Base-by-base conservation (phyloP, 1,140 invertebrate genomes). In the Conus betulinus region DNA sequence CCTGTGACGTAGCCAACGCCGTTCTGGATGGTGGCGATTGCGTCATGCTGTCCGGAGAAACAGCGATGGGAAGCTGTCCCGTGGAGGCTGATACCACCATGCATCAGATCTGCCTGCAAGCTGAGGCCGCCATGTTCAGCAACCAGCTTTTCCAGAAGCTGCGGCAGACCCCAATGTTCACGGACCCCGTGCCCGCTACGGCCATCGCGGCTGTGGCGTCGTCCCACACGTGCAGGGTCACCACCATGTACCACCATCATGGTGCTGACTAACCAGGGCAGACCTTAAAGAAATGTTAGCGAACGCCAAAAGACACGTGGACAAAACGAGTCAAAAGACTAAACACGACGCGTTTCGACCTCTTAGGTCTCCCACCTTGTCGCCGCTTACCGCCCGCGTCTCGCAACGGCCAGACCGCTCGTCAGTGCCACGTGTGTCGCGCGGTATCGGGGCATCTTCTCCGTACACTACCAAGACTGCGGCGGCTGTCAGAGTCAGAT, bases 41-140 rank as follows among this genome's bases (percentile, higher is more conserved):
- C 95, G 98, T 99, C 23, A 99, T 99, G 98, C 96, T 99, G 93
- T 99, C 98, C 3, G 99, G 99, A n/a, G 99, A 99, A 95, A 99
- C 99, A 0, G 99, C 99, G 74, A 99, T 99, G 96, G 99, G 99
- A 91, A 97, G 98, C 91, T 99, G 99, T 95, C 99, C 99, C 0
- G 93, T 96, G 52, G 95, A 96, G 85, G 92, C 96, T 63, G 98
- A 99, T 13, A 96, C 97, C 85, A 99, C 98, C 82, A 99, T 99
- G 99, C 98, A 98, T 86, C 98, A 98, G 93, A 99, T 99, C 90
- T 99, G 98, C 95, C 97, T 98, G 95, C 99, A 99, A 96, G 99
- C 99, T 0, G 99, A 99, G 95, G 98, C 98, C 25, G 99, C 98
- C 11, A 97, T 99, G 88, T 99, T 98, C 97, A 98, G 99, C 91